These are phyloP conservation scores for Pitangus sulphuratus DNA, from an alignment of 2,797 vertebrate genomes.

Conservation along the genomic window DNA sequence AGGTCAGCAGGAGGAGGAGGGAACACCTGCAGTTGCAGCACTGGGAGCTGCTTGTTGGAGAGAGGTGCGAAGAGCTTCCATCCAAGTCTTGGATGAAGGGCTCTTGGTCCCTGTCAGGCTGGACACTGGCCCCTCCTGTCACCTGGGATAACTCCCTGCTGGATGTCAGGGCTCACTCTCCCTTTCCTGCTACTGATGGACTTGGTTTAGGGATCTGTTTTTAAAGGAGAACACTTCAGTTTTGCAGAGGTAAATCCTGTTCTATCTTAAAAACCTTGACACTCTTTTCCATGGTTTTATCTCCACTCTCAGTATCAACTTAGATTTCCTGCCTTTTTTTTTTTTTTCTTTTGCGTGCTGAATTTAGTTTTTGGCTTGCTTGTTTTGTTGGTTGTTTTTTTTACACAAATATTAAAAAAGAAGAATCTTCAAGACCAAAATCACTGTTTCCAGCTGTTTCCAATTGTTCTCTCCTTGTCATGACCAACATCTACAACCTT, in stretches of 20 bases:
- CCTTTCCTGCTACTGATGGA: fast-evolving
- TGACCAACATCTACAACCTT: not conserved
- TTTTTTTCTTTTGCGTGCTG: not conserved
- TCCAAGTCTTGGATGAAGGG: not conserved
- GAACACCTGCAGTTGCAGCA: not conserved
- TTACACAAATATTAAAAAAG: slow-evolving; percentile 72
- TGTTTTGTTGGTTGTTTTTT: not conserved
- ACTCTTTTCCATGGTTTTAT: not conserved
- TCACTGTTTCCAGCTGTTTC: not conserved
- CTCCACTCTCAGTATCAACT: not conserved
- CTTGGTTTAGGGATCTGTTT: not conserved
- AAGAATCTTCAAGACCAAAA: not conserved
- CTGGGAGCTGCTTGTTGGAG: not conserved
- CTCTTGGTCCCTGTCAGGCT: not conserved
- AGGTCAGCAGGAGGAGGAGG: not conserved
- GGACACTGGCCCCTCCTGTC: not conserved
- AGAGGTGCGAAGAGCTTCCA: not conserved
- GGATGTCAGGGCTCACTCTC: not conserved
- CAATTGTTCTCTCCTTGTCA: not conserved
- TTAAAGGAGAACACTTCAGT: not conserved
- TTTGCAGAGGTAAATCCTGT: not conserved
- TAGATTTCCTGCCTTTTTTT: not conserved
- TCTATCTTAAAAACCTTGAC: not conserved
- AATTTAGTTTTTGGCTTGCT: not conserved
- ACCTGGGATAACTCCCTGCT: not conserved